Conservation (phyloP, 2,113 vertebrate species). For the Antigone vipio region DNA sequence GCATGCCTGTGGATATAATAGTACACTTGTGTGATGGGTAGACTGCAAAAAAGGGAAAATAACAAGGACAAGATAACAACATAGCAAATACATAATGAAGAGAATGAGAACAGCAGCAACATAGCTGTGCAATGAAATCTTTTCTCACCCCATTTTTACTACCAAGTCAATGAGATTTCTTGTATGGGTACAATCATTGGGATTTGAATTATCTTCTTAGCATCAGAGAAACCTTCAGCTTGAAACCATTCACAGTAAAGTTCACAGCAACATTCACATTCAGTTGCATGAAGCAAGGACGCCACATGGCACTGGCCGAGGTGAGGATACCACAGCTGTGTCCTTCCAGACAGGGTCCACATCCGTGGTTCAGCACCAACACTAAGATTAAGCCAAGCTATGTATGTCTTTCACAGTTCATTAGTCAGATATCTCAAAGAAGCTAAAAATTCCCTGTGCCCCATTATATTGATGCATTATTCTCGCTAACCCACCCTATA, state of each 20-base stretch:
- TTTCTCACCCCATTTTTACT: background rate
- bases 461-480: background rate
- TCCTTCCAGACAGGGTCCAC: background rate
- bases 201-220: background rate
- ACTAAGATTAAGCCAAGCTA: background rate
- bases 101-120: background rate
- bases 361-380: background rate
- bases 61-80: background rate
- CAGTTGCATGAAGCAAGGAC: background rate
- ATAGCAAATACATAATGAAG: background rate
- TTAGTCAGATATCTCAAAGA: background rate
- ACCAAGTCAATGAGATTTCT: background rate
- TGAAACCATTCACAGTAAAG: background rate
- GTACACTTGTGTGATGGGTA: background rate
- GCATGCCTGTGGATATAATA: background rate
- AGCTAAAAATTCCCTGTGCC: background rate
- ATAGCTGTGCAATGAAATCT: background rate
- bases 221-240: background rate
- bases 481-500: background rate
- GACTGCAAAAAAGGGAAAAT: background rate
- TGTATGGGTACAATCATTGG: background rate
- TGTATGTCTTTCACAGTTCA: background rate
- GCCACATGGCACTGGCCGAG: background rate
- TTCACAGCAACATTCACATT: background rate
- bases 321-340: background rate